Base-by-base conservation (phyloP, 1,140 invertebrate genomes). In the Procambarus clarkii region DNA sequence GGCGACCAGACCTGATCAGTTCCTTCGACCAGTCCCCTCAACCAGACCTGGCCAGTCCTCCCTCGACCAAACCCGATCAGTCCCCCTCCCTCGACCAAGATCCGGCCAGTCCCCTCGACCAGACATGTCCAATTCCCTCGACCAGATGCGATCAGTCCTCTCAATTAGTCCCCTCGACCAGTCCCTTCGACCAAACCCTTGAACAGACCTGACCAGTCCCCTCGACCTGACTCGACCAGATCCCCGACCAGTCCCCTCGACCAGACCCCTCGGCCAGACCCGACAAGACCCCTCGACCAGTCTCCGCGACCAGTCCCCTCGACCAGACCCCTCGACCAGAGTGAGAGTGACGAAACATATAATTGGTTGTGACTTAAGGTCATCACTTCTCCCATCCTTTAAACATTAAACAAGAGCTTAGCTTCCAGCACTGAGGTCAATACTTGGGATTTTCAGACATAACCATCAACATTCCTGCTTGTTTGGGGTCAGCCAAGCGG, bases 291-390 rank as follows among this genome's bases (percentile, higher is more conserved):
- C 74, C 13, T 44, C 13, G 24, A 4, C 74, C 11, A 13, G 24
- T 44, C 74, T 77, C n/a, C 74, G n/a, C n/a, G n/a, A n/a, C n/a
- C n/a, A 77, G n/a, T 77, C 74, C 45, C 24, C 45, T 77, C 74
- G n/a, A n/a, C n/a, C n/a, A n/a, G n/a, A n/a, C n/a, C n/a, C n/a
- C n/a, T n/a, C n/a, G n/a, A n/a, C n/a, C n/a, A n/a, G n/a, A n/a
- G n/a, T n/a, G n/a, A n/a, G n/a, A 54, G 50, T 2, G 50, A 69
- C 21, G 18, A 69, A 18, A 69, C 4, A 69, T 15, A n/a, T 18
- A 69, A 8, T 69, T 21, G 1, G 60, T 69, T 15, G 15, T 69
- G 60, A n/a, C 60, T 69, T 69, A 2, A 15, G 60, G 11, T 4
- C 4, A 15, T 69, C 18, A n/a, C 11, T 69, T 69, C 4, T 69